Conservation (phyloP, 2,113 vertebrate species). For the Dicrurus megarhynchus region DNA sequence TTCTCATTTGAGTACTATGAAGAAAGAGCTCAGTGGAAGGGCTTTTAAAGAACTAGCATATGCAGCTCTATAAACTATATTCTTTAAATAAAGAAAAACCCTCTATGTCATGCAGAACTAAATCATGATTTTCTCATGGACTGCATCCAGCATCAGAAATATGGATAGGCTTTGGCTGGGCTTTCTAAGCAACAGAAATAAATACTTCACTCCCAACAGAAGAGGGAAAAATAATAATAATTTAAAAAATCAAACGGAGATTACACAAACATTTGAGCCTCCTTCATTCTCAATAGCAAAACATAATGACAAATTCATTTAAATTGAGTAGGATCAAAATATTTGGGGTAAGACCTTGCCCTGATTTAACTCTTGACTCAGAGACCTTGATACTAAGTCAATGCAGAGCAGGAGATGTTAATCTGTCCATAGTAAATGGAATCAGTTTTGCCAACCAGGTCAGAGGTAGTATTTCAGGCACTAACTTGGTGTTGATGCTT, state of each 20-base stretch:
- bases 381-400: not conserved
- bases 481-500: not conserved
- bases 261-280: not conserved
- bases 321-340: not conserved
- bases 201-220: not conserved
- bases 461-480: constrained; percentile 6
- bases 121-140: not conserved
- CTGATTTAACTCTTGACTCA: not conserved
- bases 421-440: not conserved
- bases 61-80: constrained; percentile 21
- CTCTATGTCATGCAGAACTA: not conserved
- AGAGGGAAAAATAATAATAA: not conserved
- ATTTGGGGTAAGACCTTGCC: not conserved
- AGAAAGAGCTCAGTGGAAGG: constrained; percentile 10
- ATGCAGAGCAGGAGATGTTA: not conserved
- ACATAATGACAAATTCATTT: not conserved
- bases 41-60: constrained; percentile 16
- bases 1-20: constrained; percentile 8
- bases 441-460: not conserved
- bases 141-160: not conserved
- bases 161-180: constrained; percentile 5
- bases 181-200: constrained; percentile 6
- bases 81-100: constrained; percentile 30
- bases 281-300: not conserved
- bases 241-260: not conserved